A percentile compares a stretch with the other conserved stretches of the same genome.
These are phyloP conservation scores for Otis tarda DNA, from an alignment of 2,113 vertebrate genomes.

Conservation along the genomic window DNA sequence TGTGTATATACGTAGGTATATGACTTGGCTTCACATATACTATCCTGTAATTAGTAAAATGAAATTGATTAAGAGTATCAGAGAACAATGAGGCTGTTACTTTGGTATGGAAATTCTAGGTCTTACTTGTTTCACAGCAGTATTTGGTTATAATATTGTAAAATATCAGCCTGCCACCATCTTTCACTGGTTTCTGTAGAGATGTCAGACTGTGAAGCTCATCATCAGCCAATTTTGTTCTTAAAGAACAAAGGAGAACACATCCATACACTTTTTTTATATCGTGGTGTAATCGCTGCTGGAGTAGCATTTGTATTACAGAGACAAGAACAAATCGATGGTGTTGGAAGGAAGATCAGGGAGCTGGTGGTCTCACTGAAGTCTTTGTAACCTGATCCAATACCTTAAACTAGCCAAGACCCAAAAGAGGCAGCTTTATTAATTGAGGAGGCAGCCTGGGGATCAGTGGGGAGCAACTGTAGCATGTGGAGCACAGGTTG, in stretches of 20 bases:
- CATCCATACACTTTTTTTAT: background rate
- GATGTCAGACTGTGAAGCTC: background rate
- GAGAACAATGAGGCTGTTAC: background rate
- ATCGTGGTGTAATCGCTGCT: background rate
- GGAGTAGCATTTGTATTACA: background rate
- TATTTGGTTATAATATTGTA: background rate
- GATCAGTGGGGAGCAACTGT: background rate
- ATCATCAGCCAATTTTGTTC: background rate
- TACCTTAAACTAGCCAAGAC: background rate
- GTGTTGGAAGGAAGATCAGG: background rate
- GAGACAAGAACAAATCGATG: fast-evolving
- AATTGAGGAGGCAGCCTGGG: background rate
- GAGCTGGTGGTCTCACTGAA: background rate
- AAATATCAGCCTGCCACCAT: background rate
- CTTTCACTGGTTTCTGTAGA: background rate
- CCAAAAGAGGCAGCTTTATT: background rate
- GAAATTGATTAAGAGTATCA: background rate
- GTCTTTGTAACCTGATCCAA: background rate
- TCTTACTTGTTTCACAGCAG: background rate
- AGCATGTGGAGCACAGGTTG: fast-evolving
- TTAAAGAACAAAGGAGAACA: background rate
- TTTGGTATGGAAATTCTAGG: background rate
- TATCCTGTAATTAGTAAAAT: background rate
- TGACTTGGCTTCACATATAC: background rate
- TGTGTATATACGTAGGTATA: fast-evolving